Evolutionary conservation across 2,113 vertebrate genomes (phyloP), one percentile per base, ranked within the genome.

Genomic region (Cinclus cinclus): DNA sequence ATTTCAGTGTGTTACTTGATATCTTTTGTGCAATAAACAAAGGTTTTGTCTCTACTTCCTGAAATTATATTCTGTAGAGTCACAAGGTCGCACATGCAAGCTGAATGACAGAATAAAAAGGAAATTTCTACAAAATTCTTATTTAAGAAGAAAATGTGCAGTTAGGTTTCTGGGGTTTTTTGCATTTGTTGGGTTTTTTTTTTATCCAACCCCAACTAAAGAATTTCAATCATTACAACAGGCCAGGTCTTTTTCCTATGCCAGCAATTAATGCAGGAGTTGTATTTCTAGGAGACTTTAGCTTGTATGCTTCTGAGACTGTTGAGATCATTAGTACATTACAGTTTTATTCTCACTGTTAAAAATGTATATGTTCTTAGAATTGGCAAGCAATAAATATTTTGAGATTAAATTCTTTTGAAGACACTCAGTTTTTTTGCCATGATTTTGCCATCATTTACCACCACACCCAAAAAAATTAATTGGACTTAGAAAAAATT

Each of bases 161-260:
- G 5, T 23, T 69, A n/a, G 1, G 1, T 0, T 5, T 33, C 31
- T 53, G 15, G 25, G 49, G 2, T 46, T 24, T 11, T 4, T 8
- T 3, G 9, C 2, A 10, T 35, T 2, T 13, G 20, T 11, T 25
- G 24, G 13, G 4, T 50, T 37, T 10, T 28, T 25, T 76, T 86
- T 46, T 52, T 5, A 4, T 41, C 14, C 14, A 58, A 20, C 1
- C 0, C 2, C 18, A 55, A 1, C 19, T 59, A 53, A 56, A 53
- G 52, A 60, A 82, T 6, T 75, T 6, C 30, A 78, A 11, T 27
- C 12, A 35, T 63, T 75, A 24, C 31, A 65, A 53, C 4, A 59
- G 18, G 9, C 5, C 13, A 60, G 31, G 11, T 3, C 14, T 62
- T 83, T 62, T 86, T 83, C n/a, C 9, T 35, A 24, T 53, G 25